Conservation (phyloP, 1,140 invertebrate species). For the Euglossa dilemma region DNA sequence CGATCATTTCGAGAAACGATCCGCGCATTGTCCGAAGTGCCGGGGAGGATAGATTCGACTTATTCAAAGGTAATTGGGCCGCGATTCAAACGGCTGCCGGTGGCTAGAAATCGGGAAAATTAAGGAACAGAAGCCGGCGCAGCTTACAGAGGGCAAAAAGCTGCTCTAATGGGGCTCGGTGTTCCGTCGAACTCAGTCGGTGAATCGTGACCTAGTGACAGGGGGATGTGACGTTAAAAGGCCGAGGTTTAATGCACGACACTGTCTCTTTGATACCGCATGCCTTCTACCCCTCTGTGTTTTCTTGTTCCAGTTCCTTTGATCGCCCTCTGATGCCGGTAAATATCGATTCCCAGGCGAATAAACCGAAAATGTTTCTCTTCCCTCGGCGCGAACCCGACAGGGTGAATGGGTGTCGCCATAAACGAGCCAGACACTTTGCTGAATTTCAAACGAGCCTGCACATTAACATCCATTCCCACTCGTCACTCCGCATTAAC, state of each 20-base stretch:
- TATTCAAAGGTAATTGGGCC: neutral
- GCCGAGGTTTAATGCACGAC: conserved; percentile 1
- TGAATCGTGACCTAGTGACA: conserved; percentile 37
- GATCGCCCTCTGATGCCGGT: neutral
- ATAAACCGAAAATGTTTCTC: neutral
- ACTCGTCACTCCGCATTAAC: too few species aligned
- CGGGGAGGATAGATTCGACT: neutral
- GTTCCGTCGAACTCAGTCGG: neutral
- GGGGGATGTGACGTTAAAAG: neutral
- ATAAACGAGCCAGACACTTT: neutral
- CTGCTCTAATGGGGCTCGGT: conserved; percentile 1
- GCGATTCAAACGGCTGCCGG: neutral
- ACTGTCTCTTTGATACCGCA: neutral
- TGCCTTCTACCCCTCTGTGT: neutral
- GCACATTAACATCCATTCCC: too few species aligned
- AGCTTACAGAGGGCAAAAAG: neutral
- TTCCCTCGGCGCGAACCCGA: too few species aligned
- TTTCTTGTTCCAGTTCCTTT: conserved; percentile 9
- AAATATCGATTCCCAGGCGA: neutral
- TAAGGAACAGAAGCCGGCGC: neutral
- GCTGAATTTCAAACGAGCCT: neutral
- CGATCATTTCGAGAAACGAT: neutral
- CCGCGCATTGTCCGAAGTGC: neutral
- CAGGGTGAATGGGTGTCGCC: neutral
- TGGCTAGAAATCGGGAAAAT: neutral